These are phyloP conservation scores for Caenorhabditis sinica DNA, from an alignment of 2,888 invertebrate genomes.

Conservation along the genomic window DNA sequence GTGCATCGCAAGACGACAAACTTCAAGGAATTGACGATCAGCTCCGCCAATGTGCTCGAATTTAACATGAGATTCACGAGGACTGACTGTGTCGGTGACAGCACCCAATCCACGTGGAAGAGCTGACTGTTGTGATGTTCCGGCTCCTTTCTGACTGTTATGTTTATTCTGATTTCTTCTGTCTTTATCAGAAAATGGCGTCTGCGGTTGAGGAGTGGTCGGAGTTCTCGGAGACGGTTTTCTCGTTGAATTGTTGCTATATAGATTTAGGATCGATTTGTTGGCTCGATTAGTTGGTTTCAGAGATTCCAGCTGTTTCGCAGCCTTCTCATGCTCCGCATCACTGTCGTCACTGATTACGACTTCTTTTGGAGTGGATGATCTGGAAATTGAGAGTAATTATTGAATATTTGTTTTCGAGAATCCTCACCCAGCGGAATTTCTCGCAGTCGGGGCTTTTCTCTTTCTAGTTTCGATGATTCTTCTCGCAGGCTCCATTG, in stretches of 20 bases:
- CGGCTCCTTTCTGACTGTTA: neutral
- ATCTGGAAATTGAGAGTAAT: neutral
- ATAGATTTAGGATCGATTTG: constrained; percentile 68
- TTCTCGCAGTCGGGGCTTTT: constrained; percentile 34
- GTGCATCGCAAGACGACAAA: constrained; percentile 86
- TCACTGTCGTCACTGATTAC: constrained; percentile 65
- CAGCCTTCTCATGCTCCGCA: constrained; percentile 59
- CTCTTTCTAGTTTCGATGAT: constrained; percentile 45
- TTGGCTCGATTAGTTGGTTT: constrained; percentile 72
- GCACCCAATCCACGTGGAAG: constrained; percentile 70
- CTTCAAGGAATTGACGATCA: constrained; percentile 77
- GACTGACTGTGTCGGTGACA: constrained; percentile 57
- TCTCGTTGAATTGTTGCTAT: constrained; percentile 34
- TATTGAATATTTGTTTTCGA: neutral
- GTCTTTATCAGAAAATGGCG: neutral
- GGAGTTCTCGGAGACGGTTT: constrained; percentile 6
- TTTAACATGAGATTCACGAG: constrained; percentile 63
- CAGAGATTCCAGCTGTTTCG: constrained; percentile 52
- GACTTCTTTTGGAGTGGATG: constrained; percentile 24
- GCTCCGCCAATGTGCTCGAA: constrained; percentile 78
- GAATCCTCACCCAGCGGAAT: neutral
- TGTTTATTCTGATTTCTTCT: constrained; percentile 10
- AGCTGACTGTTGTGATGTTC: neutral
- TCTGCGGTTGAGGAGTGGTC: neutral
- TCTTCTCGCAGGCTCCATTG: constrained; percentile 14